These are phyloP conservation scores for Oreamnos americanus DNA, from an alignment of 2,113 vertebrate species.

Conservation along the genomic window DNA sequence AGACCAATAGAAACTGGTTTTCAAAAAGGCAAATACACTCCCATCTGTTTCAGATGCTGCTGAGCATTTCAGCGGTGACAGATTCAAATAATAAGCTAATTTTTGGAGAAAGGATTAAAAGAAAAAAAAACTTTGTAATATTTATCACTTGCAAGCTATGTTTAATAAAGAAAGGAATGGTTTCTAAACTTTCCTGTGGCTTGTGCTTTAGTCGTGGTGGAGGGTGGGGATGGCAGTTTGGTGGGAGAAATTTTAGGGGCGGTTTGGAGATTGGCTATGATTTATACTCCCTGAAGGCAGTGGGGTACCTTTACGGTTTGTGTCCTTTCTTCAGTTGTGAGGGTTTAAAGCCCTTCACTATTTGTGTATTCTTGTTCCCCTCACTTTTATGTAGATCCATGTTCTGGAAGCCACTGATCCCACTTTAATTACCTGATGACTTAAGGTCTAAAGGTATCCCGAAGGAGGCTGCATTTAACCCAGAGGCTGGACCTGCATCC, in stretches of 20 bases:
- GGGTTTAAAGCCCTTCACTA: neutral
- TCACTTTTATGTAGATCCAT: neutral
- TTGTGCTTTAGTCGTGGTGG: constrained; percentile 48
- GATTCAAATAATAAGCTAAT: constrained; percentile 96
- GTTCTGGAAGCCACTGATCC: neutral
- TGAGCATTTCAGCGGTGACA: constrained; percentile 91
- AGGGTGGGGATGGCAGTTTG: neutral
- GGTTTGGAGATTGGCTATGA: neutral
- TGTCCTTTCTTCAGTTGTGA: too few species aligned
- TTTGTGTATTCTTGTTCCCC: neutral
- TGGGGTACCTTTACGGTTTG: too few species aligned
- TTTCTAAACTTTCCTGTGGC: constrained; percentile 83
- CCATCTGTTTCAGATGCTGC: constrained; percentile 92
- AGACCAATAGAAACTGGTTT: constrained; percentile 77
- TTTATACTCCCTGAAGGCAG: neutral
- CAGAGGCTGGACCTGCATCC: neutral
- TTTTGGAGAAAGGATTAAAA: constrained; percentile 90
- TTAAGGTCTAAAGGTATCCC: neutral
- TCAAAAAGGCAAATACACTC: constrained; percentile 79
- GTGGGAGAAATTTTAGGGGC: neutral
- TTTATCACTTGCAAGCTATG: constrained; percentile 99
- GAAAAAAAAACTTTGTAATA: constrained; percentile 96
- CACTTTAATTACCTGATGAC: neutral
- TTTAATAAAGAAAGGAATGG: constrained; percentile 99
- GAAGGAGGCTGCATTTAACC: neutral